Evolutionary conservation across 2,888 invertebrate genomes (phyloP), one percentile per base, ranked within the genome.

Genomic region (Limnephilus auricula): DNA sequence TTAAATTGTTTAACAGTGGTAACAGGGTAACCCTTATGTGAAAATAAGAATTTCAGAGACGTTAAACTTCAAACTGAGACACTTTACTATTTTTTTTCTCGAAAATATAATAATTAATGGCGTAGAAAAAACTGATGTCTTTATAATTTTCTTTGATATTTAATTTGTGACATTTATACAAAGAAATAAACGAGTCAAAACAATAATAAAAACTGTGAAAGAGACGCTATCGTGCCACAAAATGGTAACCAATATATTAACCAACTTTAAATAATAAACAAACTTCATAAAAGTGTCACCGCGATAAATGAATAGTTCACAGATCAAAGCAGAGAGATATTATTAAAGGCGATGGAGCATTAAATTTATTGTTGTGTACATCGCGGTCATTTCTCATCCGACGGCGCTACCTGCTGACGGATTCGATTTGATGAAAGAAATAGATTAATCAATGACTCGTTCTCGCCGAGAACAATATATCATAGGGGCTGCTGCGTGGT

Each of bases 371-470:
- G 79, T 89, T 50, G 79, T 45, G 82, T 31, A 45, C 31, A 82
- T n/a, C 82, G 40, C 2, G 45, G 50, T 65, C 80, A 82, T 89
- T 89, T 89, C 82, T 89, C 89, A 89, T 37, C 31, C 89, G 34
- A 18, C 37, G 82, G 79, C 79, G 50, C 82, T 89, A 89, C 89
- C 89, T 89, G 89, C 89, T 89, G 89, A 89, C 89, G 82, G 79
- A 82, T 80, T 88, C 90, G 45, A 87, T 87, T n/a, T 80, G 86
- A 78, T 80, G 86, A 90, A 32, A 80, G 80, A 88, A 90, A 90
- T 79, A 90, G 79, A 90, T 90, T 90, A 80, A 90, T 90, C 90
- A 90, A 90, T 82, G 90, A 88, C 90, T 40, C 80, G 80, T 82
- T 15, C 79, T 80, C 80, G 15, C 30, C 65, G 13, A 40, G n/a